Percentiles rank a stretch among this genome's conserved stretches.
Evolutionary conservation across 2,113 vertebrate genomes (phyloP).

Genomic region (Psittacara wagleri): DNA sequence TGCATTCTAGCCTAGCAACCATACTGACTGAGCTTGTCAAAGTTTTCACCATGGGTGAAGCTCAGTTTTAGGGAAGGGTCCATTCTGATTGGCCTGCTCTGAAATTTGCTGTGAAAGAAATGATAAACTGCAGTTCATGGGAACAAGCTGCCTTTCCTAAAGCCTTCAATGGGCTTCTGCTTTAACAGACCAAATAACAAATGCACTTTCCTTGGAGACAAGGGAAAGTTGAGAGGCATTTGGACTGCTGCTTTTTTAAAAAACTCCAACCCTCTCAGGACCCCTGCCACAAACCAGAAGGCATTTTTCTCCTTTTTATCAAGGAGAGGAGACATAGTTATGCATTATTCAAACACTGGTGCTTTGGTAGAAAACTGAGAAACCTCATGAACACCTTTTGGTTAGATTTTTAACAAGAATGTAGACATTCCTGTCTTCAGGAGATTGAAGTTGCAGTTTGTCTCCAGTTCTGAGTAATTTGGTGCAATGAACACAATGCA

Average conservation of each 20-base stretch:
- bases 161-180: not conserved
- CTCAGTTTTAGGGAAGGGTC: constrained; percentile 38
- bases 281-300: not conserved
- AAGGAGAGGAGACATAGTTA: not conserved
- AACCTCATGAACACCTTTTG: not conserved
- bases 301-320: not conserved
- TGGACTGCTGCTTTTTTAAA: constrained; percentile 8
- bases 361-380: not conserved
- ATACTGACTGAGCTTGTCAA: not conserved
- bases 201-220: not conserved
- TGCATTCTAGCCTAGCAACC: constrained; percentile 25
- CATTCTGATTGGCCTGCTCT: not conserved
- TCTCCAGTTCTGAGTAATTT: not conserved
- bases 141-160: constrained; percentile 8
- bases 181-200: constrained; percentile 28
- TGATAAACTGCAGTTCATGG: constrained; percentile 22
- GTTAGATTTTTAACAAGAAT: not conserved
- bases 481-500: not conserved
- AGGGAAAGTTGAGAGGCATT: constrained; percentile 11
- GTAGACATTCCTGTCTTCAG: not conserved
- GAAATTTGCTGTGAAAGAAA: constrained; percentile 37
- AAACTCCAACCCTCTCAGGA: not conserved
- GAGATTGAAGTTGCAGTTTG: not conserved
- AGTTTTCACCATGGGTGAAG: constrained; percentile 13
- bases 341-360: constrained; percentile 14